Percentiles rank a stretch among this genome's conserved stretches.
These are phyloP conservation scores for Ischnura elegans DNA, from an alignment of 2,888 invertebrate genomes.

Conservation along the genomic window DNA sequence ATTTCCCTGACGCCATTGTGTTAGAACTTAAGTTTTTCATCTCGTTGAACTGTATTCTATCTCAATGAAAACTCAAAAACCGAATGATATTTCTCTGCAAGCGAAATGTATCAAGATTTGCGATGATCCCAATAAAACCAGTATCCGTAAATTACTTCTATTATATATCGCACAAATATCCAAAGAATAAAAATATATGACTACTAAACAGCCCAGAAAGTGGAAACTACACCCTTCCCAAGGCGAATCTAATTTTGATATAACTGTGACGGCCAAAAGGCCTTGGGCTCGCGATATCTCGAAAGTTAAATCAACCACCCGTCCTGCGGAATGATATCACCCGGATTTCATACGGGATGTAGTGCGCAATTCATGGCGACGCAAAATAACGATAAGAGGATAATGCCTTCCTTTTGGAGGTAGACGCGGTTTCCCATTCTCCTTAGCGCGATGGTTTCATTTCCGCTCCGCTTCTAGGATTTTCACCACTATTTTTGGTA, in stretches of 20 bases:
- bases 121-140: no score
- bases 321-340: neutral
- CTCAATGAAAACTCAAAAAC: no score
- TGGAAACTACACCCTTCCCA: no score
- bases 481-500: neutral
- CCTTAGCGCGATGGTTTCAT: neutral
- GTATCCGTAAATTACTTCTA: no score
- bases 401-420: neutral
- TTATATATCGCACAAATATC: no score
- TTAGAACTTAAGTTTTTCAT: no score
- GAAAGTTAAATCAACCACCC: constrained; percentile 7
- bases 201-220: no score
- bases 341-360: neutral
- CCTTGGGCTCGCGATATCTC: neutral
- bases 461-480: neutral
- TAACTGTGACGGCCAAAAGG: neutral
- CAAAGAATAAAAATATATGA: no score
- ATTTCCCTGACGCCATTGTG: no score
- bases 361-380: neutral
- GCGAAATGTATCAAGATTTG: no score
- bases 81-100: no score
- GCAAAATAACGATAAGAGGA: neutral
- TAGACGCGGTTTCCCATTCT: neutral
- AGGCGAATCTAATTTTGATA: neutral
- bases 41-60: no score